These are phyloP conservation scores for Chamaetylas fuelleborni DNA, from an alignment of 2,113 vertebrate genomes.

Conservation along the genomic window DNA sequence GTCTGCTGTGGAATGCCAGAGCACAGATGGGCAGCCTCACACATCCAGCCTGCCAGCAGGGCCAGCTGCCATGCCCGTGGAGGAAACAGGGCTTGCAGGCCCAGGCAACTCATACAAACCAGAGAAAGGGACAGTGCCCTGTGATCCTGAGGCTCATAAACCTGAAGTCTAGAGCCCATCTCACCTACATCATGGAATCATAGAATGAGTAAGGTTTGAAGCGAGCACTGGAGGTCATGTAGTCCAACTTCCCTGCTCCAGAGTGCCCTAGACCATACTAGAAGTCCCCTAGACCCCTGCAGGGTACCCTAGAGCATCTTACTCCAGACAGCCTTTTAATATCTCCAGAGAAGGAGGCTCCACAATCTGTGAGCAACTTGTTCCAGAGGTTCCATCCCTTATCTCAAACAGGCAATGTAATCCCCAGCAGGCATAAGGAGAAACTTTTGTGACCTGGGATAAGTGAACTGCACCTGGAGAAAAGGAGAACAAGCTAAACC, in stretches of 20 bases:
- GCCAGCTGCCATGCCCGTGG: accelerated
- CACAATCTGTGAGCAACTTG: not conserved
- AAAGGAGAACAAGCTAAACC: not conserved
- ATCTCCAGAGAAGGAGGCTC: not conserved
- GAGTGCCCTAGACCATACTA: not conserved
- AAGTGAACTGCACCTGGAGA: not conserved
- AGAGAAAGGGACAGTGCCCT: not conserved
- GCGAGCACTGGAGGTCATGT: not conserved
- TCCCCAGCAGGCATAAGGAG: not conserved
- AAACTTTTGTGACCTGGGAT: not conserved
- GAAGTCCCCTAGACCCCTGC: not conserved
- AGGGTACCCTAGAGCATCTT: not conserved
- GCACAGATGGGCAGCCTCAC: not conserved
- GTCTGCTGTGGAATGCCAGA: not conserved
- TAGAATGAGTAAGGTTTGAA: not conserved
- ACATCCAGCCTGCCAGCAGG: accelerated
- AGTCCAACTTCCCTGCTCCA: not conserved
- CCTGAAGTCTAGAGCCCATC: not conserved
- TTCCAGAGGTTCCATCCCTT: not conserved
- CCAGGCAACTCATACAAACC: not conserved
- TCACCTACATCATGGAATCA: not conserved
- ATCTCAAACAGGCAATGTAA: not conserved
- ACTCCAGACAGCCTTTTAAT: not conserved
- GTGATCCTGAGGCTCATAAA: not conserved
- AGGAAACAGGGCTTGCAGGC: not conserved